phyloP scores from a whole-genome alignment of 1,140 invertebrate genomes.

The Chrysoperla carnea region DNA sequence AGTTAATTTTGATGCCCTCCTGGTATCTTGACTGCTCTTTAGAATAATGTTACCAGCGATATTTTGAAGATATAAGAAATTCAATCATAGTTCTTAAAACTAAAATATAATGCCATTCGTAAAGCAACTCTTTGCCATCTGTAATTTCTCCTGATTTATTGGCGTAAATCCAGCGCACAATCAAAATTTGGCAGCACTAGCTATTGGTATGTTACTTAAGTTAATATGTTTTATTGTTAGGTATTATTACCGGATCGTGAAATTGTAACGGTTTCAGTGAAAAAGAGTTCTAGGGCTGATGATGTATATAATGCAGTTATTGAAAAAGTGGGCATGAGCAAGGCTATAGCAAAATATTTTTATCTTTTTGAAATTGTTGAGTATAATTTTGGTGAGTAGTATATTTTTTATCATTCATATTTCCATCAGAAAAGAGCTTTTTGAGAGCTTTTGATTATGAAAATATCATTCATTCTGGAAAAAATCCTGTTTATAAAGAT shows the following conservation, averaged over 20 bases:
- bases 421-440: not conserved
- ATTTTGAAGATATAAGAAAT: too few species aligned
- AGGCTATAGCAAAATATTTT: slow-evolving; percentile 76
- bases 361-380: slow-evolving; percentile 97
- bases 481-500: not conserved
- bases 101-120: too few species aligned
- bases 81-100: too few species aligned
- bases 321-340: slow-evolving; percentile 65
- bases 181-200: too few species aligned
- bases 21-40: too few species aligned
- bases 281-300: slow-evolving; percentile 76
- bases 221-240: slow-evolving; percentile 9
- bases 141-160: too few species aligned
- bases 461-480: not conserved
- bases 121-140: too few species aligned
- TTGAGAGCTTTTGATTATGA: not conserved
- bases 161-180: too few species aligned
- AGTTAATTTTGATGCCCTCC: too few species aligned
- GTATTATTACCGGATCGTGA: slow-evolving; percentile 60
- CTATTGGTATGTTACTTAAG: too few species aligned
- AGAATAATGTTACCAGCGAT: too few species aligned
- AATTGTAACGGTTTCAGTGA: slow-evolving; percentile 81
- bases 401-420: not conserved
- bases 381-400: slow-evolving; percentile 72
- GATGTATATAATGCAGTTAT: slow-evolving; percentile 84